These are phyloP conservation scores for Drosophila takahashii DNA, from an alignment of 1,140 invertebrate species.

Conservation along the genomic window DNA sequence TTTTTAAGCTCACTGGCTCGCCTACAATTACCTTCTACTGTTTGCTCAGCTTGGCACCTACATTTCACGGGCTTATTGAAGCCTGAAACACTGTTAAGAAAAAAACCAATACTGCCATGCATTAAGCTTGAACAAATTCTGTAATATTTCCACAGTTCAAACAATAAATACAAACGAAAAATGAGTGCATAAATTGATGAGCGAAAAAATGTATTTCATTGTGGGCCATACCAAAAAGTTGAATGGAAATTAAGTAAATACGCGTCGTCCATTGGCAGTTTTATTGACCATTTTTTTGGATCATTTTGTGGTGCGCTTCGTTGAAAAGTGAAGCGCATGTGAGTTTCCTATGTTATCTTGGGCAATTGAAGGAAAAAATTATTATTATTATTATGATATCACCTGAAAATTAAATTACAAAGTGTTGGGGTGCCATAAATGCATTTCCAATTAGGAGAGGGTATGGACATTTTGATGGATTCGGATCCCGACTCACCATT, in stretches of 20 bases:
- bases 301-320: slow-evolving; percentile 18
- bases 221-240: slow-evolving; percentile 52
- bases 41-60: neutral
- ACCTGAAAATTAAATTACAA: neutral
- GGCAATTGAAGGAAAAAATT: neutral
- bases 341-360: neutral
- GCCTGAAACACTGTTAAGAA: neutral
- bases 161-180: slow-evolving; percentile 32
- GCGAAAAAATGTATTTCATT: slow-evolving; percentile 45
- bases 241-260: slow-evolving; percentile 73
- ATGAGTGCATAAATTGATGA: slow-evolving; percentile 33
- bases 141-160: slow-evolving; percentile 29
- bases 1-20: neutral
- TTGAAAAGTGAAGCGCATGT: neutral
- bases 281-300: slow-evolving; percentile 57
- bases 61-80: slow-evolving; percentile 4
- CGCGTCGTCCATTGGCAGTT: slow-evolving; percentile 39
- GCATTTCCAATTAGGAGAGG: neutral
- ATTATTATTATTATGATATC: neutral
- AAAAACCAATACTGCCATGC: neutral
- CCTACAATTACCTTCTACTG: neutral
- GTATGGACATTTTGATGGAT: neutral
- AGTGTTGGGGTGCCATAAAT: neutral
- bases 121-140: slow-evolving; percentile 26
- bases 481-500: too few species aligned